These are phyloP conservation scores for Phrynosoma blainvillii DNA, from an alignment of 2,113 vertebrate species.

Conservation along the genomic window DNA sequence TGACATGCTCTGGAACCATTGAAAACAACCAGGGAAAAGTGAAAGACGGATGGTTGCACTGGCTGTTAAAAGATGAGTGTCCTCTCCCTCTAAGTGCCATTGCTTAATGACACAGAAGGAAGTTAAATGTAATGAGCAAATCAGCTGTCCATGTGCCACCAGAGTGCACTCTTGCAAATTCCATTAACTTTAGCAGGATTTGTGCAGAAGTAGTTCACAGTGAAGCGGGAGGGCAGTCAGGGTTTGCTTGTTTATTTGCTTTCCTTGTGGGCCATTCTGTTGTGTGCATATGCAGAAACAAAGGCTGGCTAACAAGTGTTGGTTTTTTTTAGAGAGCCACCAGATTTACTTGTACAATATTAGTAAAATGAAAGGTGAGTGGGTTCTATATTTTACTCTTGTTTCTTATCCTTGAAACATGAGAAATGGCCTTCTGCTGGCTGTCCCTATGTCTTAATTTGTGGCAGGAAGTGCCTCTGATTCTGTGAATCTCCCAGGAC, in stretches of 20 bases:
- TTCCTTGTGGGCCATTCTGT: neutral
- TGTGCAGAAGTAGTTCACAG: neutral
- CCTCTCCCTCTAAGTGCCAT: neutral
- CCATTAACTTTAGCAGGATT: neutral
- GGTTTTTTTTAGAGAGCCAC: neutral
- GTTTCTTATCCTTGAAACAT: neutral
- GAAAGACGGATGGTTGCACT: neutral
- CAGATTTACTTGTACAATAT: neutral
- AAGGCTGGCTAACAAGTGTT: neutral
- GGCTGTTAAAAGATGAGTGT: neutral
- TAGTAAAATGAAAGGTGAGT: neutral
- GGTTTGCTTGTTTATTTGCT: neutral
- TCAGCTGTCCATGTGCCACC: neutral
- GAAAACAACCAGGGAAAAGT: neutral
- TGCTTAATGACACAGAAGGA: neutral
- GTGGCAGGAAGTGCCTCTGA: neutral
- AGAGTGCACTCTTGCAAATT: neutral
- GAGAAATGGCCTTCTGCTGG: neutral
- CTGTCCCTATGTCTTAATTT: neutral
- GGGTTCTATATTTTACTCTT: neutral
- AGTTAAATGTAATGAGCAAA: slow-evolving; percentile 1
- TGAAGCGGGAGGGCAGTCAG: neutral
- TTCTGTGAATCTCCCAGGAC: neutral
- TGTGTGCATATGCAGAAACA: neutral
- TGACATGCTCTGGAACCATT: neutral